A percentile compares a stretch with the other conserved stretches of the same genome.
phyloP scores from a whole-genome alignment of 2,888 invertebrate genomes.

The Hypomecis punctinalis region DNA sequence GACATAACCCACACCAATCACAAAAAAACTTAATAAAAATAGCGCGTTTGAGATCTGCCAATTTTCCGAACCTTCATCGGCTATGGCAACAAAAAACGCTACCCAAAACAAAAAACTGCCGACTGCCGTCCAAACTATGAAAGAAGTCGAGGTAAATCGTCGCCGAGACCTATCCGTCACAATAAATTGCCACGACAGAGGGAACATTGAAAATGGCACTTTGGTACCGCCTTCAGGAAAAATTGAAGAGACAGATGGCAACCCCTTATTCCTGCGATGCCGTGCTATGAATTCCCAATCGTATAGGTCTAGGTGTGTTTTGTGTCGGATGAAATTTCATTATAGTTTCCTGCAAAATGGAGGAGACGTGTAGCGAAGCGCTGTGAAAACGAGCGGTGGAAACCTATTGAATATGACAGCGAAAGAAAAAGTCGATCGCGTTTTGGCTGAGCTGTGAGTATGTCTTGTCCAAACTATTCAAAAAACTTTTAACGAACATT shows the following conservation, averaged over 20 bases:
- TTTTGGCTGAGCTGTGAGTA: not conserved
- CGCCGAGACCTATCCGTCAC: constrained; percentile 58
- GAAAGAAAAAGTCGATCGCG: constrained; percentile 4
- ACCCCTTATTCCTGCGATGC: constrained; percentile 38
- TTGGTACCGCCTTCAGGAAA: constrained; percentile 41
- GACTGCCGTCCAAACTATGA: constrained; percentile 24
- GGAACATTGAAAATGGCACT: constrained; percentile 56
- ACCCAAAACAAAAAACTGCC: constrained; percentile 26
- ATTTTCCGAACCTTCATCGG: constrained; percentile 22
- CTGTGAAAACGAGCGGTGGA: constrained; percentile 14
- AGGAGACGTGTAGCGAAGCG: constrained; percentile 19
- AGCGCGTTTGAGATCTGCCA: constrained; percentile 10
- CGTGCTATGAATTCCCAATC: constrained; percentile 43
- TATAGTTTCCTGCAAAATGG: constrained; percentile 30
- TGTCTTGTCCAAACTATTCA: too few relatives aligned
- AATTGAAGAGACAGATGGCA: constrained; percentile 47
- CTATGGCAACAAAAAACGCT: constrained; percentile 26
- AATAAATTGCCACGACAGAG: constrained; percentile 68
- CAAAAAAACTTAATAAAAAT: not conserved
- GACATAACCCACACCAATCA: not conserved
- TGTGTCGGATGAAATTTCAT: constrained; percentile 34
- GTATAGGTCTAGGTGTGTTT: constrained; percentile 32
- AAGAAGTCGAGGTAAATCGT: constrained; percentile 31
- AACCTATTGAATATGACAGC: constrained; percentile 22
- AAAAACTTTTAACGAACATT: too few relatives aligned